phyloP scores from a whole-genome alignment of 2,888 invertebrate genomes.

The Spilarctia lutea region DNA sequence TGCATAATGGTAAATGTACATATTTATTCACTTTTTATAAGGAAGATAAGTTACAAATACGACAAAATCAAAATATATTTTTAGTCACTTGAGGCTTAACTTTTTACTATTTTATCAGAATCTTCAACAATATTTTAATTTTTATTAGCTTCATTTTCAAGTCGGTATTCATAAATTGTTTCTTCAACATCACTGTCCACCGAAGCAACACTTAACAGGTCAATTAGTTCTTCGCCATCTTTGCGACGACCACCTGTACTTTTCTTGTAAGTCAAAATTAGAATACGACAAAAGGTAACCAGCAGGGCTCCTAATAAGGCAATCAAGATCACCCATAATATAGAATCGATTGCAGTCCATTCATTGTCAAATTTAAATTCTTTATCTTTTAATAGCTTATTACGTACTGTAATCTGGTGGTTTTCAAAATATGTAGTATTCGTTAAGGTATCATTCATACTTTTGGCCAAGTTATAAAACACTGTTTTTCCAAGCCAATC shows the following conservation, averaged over 20 bases:
- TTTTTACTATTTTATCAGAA: slow-evolving; percentile 6
- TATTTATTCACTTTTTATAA: too few relatives aligned
- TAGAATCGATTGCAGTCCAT: slow-evolving; percentile 63
- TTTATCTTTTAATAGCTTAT: slow-evolving; percentile 48
- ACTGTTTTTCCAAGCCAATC: slow-evolving; percentile 87
- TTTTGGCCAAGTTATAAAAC: slow-evolving; percentile 83
- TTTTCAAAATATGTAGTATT: slow-evolving; percentile 42
- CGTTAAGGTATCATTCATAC: slow-evolving; percentile 69
- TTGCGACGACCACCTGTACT: slow-evolving; percentile 16
- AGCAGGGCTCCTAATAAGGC: slow-evolving; percentile 47
- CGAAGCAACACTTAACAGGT: slow-evolving; percentile 48
- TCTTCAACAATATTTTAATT: slow-evolving; percentile 13
- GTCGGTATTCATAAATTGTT: slow-evolving; percentile 49
- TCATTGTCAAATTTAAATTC: slow-evolving; percentile 39
- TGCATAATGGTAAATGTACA: too few relatives aligned
- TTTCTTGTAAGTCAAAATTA: slow-evolving; percentile 35
- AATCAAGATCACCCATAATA: slow-evolving; percentile 57
- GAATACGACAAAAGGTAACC: slow-evolving; percentile 45
- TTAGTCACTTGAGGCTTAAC: slow-evolving; percentile 10
- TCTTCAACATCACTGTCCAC: slow-evolving; percentile 56
- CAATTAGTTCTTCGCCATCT: slow-evolving; percentile 40
- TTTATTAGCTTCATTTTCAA: slow-evolving; percentile 26
- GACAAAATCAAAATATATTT: background rate
- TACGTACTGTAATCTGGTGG: slow-evolving; percentile 30
- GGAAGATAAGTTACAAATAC: background rate